Evolutionary conservation across 2,888 invertebrate genomes (phyloP), one percentile per base, ranked within the genome.

Genomic region (Balanococcus diminutus): DNA sequence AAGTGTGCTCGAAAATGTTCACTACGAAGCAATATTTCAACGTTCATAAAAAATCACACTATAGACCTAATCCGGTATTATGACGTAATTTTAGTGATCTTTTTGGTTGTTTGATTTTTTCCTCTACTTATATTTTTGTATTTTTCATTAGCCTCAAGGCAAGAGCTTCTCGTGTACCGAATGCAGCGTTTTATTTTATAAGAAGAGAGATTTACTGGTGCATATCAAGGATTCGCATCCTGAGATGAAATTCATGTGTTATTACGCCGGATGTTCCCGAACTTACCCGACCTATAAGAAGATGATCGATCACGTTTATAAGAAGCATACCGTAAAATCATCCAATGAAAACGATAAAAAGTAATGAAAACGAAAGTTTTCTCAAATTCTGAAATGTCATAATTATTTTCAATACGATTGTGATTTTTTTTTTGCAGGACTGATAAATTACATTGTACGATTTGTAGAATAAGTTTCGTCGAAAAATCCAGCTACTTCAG

Each of bases 401-500:
- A n/a, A n/a, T n/a, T 16, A 22, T 39, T 19, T 8, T 16, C 14
- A 39, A 11, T n/a, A 11, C 19, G 16, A 16, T 79, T n/a, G 6
- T 19, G 14, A 19, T 19, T 36, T 22, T 16, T 0, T 51, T 25
- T 51, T 31, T 19, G 1, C 75, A 88, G 88, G 81, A 42, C 19
- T 22, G 25, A 32, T n/a, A 86, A 31, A 51, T 90, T 90, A 81
- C 89, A 90, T 16, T 91, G 90, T 87, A 88, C 89, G 22, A 89
- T 89, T 39, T 91, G 90, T 86, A 90, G 89, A 28, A 90, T 90
- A 75, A 89, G 89, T 86, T 90, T 90, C 82, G 90, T 90, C 0
- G 88, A 90, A 2, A 90, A 90, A 86, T 90, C 90, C 31, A 90
- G 90, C 81, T 90, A 89, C 81, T 90, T 90, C 86, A 89, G 90